Evolutionary conservation across 2,797 vertebrate species (phyloP), one percentile per base, ranked within the genome.

Genomic region (Nothura maculosa): DNA sequence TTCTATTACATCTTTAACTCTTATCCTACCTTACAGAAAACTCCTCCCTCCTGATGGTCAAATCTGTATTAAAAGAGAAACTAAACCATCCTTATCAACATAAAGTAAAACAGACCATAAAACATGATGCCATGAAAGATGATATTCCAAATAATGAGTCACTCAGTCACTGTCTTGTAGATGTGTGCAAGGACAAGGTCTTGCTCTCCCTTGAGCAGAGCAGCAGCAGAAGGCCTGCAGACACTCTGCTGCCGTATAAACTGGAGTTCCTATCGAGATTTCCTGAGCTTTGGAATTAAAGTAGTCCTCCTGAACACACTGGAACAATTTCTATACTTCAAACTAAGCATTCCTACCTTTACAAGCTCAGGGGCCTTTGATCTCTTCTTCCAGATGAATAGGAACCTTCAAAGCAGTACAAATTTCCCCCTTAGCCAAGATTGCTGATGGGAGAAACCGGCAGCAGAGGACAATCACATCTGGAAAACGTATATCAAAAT

Each of bases 141-240:
- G 40, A 61, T 64, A 25, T 57, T 87, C 27, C 21, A 62, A 17
- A 86, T 30, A 82, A 69, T 13, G 6, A 55, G 36, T 3, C n/a
- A 32, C n/a, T 81, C 63, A 24, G 20, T 73, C 4, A 18, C 17
- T 67, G 42, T 40, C 62, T 72, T 61, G 58, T 38, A 79, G 34
- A 38, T 62, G 7, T 0, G 0, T 18, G 17, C 34, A 38, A 68
- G 70, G 32, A 27, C 50, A 32, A 16, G 20, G 7, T 2, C 17
- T 40, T 24, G 3, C 16, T 61, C 0, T 0, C 9, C 30, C 12
- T 74, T 69, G 52, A n/a, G 21, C 1, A 2, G 10, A 20, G 28
- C 73, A 45, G 52, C 36, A 0, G 6, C 60, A 36, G n/a, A 19
- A 2, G 3, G 19, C 4, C 14, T 28, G 30, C 27, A 62, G 48